Evolutionary conservation across 2,797 vertebrate genomes (phyloP).

Genomic region (Macroramphosus scolopax): DNA sequence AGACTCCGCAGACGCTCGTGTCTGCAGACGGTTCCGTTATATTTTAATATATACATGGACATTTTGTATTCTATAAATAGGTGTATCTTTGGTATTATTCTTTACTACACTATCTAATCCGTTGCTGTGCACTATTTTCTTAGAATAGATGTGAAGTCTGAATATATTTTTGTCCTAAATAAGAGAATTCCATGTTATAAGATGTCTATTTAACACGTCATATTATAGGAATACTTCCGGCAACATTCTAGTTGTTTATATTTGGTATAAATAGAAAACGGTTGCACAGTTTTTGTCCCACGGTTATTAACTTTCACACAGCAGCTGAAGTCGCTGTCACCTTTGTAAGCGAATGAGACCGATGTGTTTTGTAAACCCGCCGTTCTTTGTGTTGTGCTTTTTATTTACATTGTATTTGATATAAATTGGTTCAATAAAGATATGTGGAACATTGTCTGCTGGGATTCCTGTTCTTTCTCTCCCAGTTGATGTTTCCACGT

Average conservation of each 20-base stretch:
- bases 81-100: constrained; percentile 60
- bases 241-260: constrained; percentile 38
- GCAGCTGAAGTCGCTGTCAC: constrained; percentile 18
- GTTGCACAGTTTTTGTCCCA: constrained; percentile 41
- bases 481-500: too few relatives aligned
- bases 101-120: constrained; percentile 54
- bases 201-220: constrained; percentile 45
- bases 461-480: neutral
- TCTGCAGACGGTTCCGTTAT: constrained; percentile 51
- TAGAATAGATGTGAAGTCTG: constrained; percentile 68
- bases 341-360: constrained; percentile 25
- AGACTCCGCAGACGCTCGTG: too few relatives aligned
- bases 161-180: constrained; percentile 72
- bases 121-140: constrained; percentile 74
- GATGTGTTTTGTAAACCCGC: constrained; percentile 56
- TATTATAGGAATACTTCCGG: constrained; percentile 20
- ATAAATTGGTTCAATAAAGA: constrained; percentile 69
- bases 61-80: constrained; percentile 63
- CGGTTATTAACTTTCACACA: constrained; percentile 32
- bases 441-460: constrained; percentile 33
- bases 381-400: constrained; percentile 49
- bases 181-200: constrained; percentile 42
- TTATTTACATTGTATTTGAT: constrained; percentile 59
- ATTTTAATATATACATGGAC: constrained; percentile 72
- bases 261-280: constrained; percentile 25